phyloP scores from a whole-genome alignment of 2,888 invertebrate genomes.

The Ferdinandea cuprea region DNA sequence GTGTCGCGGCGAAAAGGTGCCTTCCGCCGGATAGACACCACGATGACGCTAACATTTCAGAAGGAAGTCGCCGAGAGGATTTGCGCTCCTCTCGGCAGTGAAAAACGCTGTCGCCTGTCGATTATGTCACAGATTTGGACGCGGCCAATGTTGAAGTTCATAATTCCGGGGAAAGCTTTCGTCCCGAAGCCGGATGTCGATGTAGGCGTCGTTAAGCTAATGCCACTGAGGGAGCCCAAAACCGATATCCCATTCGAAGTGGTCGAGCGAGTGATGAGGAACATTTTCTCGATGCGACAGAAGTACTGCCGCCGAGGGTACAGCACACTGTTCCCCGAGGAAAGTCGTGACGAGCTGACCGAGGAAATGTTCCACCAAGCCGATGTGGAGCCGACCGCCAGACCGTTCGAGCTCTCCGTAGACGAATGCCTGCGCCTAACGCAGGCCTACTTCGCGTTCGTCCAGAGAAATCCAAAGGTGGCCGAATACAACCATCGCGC shows the following conservation, averaged over 20 bases:
- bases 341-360: constrained; percentile 87
- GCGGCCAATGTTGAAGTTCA: constrained; percentile 90
- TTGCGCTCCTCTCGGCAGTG: constrained; percentile 87
- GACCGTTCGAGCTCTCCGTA: constrained; percentile 90
- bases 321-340: constrained; percentile 90
- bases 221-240: constrained; percentile 90
- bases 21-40: constrained; percentile 92
- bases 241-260: constrained; percentile 91
- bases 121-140: constrained; percentile 98
- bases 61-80: constrained; percentile 98
- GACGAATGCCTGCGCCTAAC: constrained; percentile 91
- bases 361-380: constrained; percentile 88
- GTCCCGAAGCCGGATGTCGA: constrained; percentile 98
- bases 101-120: constrained; percentile 93
- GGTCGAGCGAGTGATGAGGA: constrained; percentile 94
- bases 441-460: constrained; percentile 89
- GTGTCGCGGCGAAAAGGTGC: constrained; percentile 90
- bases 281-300: constrained; percentile 94
- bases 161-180: constrained; percentile 95
- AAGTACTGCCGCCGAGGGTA: constrained; percentile 90
- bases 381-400: constrained; percentile 87
- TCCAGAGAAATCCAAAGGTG: constrained; percentile 87
- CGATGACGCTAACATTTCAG: constrained; percentile 98
- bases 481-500: constrained; percentile 88
- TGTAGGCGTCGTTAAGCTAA: constrained; percentile 95